Percentiles rank a stretch among this genome's conserved stretches.
Conservation (phyloP, 2,113 vertebrate genomes). For the Collichthys lucidus region DNA sequence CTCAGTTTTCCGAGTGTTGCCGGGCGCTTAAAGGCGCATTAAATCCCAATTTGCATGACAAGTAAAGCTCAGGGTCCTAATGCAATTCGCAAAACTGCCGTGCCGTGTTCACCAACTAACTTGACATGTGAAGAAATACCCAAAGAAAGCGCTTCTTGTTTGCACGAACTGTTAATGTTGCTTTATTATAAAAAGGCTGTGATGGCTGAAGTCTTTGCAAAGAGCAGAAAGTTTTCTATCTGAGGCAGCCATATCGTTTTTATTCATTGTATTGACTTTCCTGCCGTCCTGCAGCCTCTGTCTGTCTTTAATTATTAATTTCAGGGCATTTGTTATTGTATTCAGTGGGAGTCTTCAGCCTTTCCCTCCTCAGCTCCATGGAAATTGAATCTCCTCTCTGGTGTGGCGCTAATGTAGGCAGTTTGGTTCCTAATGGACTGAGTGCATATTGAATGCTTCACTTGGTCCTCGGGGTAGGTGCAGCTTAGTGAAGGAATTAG, state of each 20-base stretch:
- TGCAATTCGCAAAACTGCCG: neutral
- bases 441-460: constrained; percentile 74
- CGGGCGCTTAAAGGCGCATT: neutral
- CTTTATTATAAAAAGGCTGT: neutral
- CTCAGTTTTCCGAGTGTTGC: neutral
- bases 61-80: neutral
- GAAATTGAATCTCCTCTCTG: constrained; percentile 74
- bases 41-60: neutral
- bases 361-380: constrained; percentile 69
- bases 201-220: neutral
- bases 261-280: constrained; percentile 73
- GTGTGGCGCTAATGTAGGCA: constrained; percentile 64
- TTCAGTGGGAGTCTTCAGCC: constrained; percentile 64
- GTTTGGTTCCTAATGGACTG: constrained; percentile 73
- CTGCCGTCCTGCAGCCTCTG: constrained; percentile 45
- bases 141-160: neutral
- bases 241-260: constrained; percentile 47
- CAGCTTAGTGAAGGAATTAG: constrained; percentile 74
- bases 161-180: neutral
- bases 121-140: neutral
- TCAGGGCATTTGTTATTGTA: constrained; percentile 74
- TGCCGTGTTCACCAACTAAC: neutral
- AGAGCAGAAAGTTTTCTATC: constrained; percentile 34
- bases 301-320: constrained; percentile 77
- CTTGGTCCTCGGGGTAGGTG: constrained; percentile 67